A percentile compares a stretch with the other conserved stretches of the same genome.
These are phyloP conservation scores for Anas flavirostris DNA, from an alignment of 2,797 vertebrate species.

Conservation along the genomic window DNA sequence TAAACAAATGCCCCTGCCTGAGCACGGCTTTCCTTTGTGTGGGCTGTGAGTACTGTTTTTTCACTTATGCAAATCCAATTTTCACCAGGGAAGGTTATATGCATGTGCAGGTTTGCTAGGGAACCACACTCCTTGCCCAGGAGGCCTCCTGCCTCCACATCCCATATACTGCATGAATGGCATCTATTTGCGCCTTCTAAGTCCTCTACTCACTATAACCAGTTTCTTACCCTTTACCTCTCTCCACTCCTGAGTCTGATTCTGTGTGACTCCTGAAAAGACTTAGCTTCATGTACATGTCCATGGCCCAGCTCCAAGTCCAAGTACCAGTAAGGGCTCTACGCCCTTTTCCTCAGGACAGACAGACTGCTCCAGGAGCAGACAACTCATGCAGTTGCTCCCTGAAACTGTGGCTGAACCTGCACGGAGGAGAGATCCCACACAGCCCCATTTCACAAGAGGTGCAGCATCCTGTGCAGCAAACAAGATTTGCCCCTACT, in stretches of 20 bases:
- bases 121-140: neutral
- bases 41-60: neutral
- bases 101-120: neutral
- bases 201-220: neutral
- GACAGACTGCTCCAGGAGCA: neutral
- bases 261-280: neutral
- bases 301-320: too few relatives aligned
- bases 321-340: neutral
- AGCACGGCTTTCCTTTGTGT: neutral
- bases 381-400: neutral
- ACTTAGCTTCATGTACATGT: rapidly evolving
- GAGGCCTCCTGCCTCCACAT: neutral
- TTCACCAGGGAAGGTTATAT: rapidly evolving
- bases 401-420: neutral
- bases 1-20: neutral
- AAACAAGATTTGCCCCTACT: neutral
- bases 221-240: neutral
- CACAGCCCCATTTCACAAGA: rapidly evolving
- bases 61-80: neutral
- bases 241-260: rapidly evolving
- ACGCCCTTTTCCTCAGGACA: rapidly evolving
- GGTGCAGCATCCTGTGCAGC: neutral
- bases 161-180: rapidly evolving
- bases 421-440: rapidly evolving
- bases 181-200: neutral